Evolutionary conservation across 37 sponge, comb jelly and placozoan species (phyloP), one percentile per base, ranked within the genome.

Genomic region (Amphimedon queenslandica): DNA sequence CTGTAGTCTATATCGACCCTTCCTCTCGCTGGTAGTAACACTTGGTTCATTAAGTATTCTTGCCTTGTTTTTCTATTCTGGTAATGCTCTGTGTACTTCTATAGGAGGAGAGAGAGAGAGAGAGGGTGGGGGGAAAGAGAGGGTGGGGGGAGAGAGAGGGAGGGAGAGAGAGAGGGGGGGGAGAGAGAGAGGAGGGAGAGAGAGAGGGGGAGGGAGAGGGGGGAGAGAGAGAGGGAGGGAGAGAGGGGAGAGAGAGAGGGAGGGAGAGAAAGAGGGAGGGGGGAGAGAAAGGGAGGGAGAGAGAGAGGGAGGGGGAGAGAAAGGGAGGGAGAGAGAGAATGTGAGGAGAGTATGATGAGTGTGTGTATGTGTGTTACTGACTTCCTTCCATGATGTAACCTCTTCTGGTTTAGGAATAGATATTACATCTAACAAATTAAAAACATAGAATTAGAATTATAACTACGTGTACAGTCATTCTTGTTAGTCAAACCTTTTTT

Each of bases 91-190:
- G 53, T 47, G 13, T 47, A 47, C 53, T 47, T 13, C 53, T 13
- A 18, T 47, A 13, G 8, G 53, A 47, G 8, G 53, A 47, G 53
- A 13, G 8, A 47, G 13, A 47, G 13, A 47, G 13, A 13, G 53
- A 47, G 13, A 47, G 53, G 53, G 53, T 8, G 13, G 53, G 53
- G n/a, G n/a, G n/a, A n/a, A n/a, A n/a, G n/a, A n/a, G n/a, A n/a
- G n/a, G n/a, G n/a, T n/a, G n/a, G n/a, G n/a, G n/a, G n/a, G n/a
- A n/a, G n/a, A n/a, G n/a, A n/a, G n/a, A n/a, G n/a, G n/a, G n/a
- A 47, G 20, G 11, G 67, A 66, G 43, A 37, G 77, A 66, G 21
- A 47, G 76, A 41, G 56, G 58, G n/a, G 77, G 66, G 77, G 66
- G 66, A 76, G 51, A 55, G 67, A 41, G 63, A n/a, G 77, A 23